These are phyloP conservation scores for Sinodicranocentrus sp. DNA, from an alignment of 2,888 invertebrate genomes.

Conservation along the genomic window DNA sequence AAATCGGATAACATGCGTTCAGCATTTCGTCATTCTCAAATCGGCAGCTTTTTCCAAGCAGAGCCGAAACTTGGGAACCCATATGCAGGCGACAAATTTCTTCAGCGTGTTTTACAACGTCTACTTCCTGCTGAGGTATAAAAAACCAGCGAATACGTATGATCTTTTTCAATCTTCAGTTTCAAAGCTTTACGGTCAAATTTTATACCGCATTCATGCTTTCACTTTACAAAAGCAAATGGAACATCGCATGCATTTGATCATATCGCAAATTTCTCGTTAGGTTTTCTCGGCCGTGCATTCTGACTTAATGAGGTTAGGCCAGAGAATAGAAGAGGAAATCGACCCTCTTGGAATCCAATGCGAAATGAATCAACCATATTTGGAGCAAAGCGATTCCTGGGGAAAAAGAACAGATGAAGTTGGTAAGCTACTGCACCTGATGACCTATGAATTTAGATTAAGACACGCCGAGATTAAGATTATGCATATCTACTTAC, in stretches of 20 bases:
- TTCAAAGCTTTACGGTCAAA: no score
- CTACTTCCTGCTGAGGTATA: constrained; percentile 77
- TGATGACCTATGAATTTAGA: background rate
- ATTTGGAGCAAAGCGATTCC: constrained; percentile 79
- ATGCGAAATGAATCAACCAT: constrained; percentile 80
- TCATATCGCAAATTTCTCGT: background rate
- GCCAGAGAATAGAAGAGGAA: constrained; percentile 79
- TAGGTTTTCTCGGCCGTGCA: constrained; percentile 78
- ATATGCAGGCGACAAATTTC: constrained; percentile 78
- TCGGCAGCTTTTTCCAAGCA: constrained; percentile 78
- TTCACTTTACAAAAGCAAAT: background rate
- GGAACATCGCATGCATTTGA: background rate
- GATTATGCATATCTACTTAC: background rate
- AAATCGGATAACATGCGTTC: constrained; percentile 47
- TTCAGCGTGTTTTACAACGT: constrained; percentile 78
- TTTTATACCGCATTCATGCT: no score
- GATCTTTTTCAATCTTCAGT: background rate
- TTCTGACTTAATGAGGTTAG: constrained; percentile 79
- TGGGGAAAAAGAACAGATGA: constrained; percentile 81
- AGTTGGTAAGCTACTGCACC: constrained; percentile 77
- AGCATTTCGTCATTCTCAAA: constrained; percentile 69
- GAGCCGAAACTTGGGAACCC: constrained; percentile 79
- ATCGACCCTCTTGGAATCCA: constrained; percentile 79
- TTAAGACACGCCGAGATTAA: background rate
- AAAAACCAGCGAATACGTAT: no score